Evolutionary conservation across 1,140 invertebrate species (phyloP).

Genomic region (Leptopilina clavipes): DNA sequence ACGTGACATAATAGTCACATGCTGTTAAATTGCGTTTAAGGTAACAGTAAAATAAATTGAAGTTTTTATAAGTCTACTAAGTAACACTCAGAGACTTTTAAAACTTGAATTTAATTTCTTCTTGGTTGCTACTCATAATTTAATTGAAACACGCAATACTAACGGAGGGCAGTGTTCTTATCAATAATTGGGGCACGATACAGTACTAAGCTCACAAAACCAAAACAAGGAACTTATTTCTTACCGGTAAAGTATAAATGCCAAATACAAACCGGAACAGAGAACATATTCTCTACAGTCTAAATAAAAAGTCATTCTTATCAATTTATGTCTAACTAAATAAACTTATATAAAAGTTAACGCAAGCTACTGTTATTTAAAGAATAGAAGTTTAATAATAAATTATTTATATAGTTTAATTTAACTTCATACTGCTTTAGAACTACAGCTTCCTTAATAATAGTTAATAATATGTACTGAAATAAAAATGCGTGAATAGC

Average conservation of each 20-base stretch:
- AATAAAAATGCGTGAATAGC: neutral
- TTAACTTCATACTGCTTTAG: neutral
- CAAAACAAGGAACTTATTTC: neutral
- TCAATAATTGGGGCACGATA: conserved; percentile 3
- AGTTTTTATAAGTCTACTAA: too few relatives aligned
- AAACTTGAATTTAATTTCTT: neutral
- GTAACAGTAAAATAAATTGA: too few relatives aligned
- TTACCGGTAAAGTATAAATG: neutral
- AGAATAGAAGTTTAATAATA: too few relatives aligned
- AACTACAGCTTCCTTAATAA: neutral
- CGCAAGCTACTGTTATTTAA: too few relatives aligned
- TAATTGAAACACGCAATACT: neutral
- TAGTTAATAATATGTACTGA: neutral
- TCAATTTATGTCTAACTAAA: too few relatives aligned
- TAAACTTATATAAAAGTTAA: too few relatives aligned
- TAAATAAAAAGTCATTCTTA: too few relatives aligned
- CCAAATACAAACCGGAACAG: neutral
- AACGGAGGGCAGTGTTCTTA: neutral
- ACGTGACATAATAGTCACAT: too few relatives aligned
- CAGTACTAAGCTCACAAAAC: neutral
- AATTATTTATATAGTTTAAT: neutral
- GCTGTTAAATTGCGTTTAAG: too few relatives aligned
- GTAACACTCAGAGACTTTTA: neutral
- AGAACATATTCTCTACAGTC: too few relatives aligned
- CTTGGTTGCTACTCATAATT: neutral